A percentile compares a stretch with the other conserved stretches of the same genome.
These are phyloP conservation scores for Notodonta dromedarius DNA, from an alignment of 2,888 invertebrate genomes.

Conservation along the genomic window DNA sequence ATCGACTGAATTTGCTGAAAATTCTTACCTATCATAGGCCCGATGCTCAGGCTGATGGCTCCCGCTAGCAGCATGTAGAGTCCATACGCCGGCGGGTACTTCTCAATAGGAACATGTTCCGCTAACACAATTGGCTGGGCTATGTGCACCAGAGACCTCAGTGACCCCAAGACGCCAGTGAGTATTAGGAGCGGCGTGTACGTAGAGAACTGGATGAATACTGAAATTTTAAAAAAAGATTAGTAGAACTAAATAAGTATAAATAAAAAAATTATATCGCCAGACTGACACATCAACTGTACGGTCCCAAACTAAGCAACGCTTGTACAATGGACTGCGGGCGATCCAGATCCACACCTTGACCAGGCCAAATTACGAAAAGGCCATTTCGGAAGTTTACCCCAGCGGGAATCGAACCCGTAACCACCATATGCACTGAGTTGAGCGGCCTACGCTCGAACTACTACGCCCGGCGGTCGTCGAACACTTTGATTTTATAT, in stretches of 20 bases:
- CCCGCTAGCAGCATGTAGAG: conserved; percentile 86
- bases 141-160: conserved; percentile 85
- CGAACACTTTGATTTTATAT: background rate
- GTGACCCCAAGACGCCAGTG: conserved; percentile 81
- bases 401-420: too few species aligned
- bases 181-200: conserved; percentile 80
- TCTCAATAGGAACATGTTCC: conserved; percentile 85
- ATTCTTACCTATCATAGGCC: conserved; percentile 85
- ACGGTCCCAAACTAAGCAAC: too few species aligned
- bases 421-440: too few species aligned
- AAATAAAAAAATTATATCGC: too few species aligned
- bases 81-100: conserved; percentile 87
- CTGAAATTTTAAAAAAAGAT: conserved; percentile 61
- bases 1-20: background rate
- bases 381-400: too few species aligned
- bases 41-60: conserved; percentile 82
- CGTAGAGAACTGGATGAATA: conserved; percentile 82
- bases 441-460: too few species aligned
- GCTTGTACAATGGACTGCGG: too few species aligned
- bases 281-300: too few species aligned
- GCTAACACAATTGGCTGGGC: conserved; percentile 86
- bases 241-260: too few species aligned
- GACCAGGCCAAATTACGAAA: too few species aligned
- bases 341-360: too few species aligned
- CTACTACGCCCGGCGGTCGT: too few species aligned